Percentiles rank a stretch among this genome's conserved stretches.
phyloP scores from a whole-genome alignment of 2,888 invertebrate genomes.

The Hymenopus coronatus region DNA sequence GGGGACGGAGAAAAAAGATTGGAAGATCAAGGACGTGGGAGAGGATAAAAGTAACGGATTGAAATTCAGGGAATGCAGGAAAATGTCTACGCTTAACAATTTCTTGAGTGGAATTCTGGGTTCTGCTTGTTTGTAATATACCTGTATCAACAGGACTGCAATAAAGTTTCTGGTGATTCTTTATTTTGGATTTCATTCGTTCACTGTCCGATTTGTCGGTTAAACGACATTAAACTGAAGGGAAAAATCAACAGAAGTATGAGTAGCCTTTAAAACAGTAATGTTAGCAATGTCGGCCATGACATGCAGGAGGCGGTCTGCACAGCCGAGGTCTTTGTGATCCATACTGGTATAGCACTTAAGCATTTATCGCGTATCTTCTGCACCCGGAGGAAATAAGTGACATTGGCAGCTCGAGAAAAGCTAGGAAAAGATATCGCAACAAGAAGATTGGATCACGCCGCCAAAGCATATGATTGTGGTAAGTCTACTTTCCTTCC shows the following conservation, averaged over 20 bases:
- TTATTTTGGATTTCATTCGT: too few relatives aligned
- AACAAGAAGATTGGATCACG: background rate
- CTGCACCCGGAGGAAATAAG: background rate
- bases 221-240: too few relatives aligned
- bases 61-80: too few relatives aligned
- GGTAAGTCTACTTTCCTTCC: background rate
- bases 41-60: too few relatives aligned
- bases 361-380: background rate
- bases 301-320: background rate
- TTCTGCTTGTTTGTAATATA: too few relatives aligned
- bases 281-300: background rate
- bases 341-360: background rate
- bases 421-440: background rate
- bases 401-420: background rate
- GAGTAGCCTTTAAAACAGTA: background rate
- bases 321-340: background rate
- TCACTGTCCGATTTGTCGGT: too few relatives aligned
- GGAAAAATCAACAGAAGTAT: background rate
- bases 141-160: too few relatives aligned
- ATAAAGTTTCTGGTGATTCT: too few relatives aligned
- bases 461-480: background rate
- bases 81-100: too few relatives aligned
- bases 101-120: too few relatives aligned
- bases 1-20: too few relatives aligned
- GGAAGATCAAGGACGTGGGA: too few relatives aligned